Evolutionary conservation across 2,797 vertebrate genomes (phyloP).

Genomic region (Neopelma chrysocephalum): DNA sequence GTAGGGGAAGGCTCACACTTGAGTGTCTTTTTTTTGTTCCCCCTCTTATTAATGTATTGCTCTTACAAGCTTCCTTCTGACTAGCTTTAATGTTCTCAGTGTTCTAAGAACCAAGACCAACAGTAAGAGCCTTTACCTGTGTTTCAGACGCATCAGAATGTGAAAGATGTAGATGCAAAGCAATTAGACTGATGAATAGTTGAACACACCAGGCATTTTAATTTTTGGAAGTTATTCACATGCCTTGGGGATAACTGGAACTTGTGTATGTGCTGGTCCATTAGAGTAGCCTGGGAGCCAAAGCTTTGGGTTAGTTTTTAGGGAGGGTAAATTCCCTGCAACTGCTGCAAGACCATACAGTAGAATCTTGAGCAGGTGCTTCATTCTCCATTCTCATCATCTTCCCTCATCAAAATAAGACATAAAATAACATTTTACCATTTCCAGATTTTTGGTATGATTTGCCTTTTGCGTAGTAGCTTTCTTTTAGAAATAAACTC

Average conservation of each 20-base stretch:
- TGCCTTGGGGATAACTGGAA: neutral
- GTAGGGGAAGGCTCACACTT: neutral
- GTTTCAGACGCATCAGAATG: neutral
- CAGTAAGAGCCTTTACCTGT: neutral
- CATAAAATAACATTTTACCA: rapidly evolving
- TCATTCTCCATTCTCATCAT: neutral
- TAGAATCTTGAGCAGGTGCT: neutral
- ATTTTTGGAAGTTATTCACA: neutral
- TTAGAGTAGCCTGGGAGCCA: neutral
- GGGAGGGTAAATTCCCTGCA: neutral
- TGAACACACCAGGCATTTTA: neutral
- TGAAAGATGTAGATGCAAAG: neutral
- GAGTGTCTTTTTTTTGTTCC: neutral
- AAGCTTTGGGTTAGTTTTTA: neutral
- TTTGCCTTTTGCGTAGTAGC: neutral
- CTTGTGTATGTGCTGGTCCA: neutral
- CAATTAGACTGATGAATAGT: neutral
- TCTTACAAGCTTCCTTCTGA: neutral
- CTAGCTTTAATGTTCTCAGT: neutral
- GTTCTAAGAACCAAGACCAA: neutral
- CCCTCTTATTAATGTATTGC: neutral
- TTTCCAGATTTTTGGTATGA: neutral
- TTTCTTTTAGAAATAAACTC: neutral
- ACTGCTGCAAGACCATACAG: neutral
- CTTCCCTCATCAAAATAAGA: neutral